Evolutionary conservation across 2,888 invertebrate species (phyloP).

Genomic region (Elysia crispata): DNA sequence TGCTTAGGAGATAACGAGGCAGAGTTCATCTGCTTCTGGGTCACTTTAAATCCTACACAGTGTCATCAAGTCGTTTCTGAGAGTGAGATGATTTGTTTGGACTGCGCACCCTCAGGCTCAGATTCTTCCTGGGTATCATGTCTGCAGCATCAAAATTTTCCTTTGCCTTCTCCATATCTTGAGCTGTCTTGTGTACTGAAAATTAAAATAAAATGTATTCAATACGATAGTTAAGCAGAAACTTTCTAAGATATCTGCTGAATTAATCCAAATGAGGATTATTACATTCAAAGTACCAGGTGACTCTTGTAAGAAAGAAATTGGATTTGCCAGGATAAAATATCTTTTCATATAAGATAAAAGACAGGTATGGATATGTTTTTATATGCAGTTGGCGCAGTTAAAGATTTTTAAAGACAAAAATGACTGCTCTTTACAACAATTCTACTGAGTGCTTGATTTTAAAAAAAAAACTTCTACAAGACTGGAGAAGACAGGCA

Average conservation of each 20-base stretch:
- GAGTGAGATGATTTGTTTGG: conserved; percentile 43
- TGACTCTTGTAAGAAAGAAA: background rate
- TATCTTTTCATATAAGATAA: too few species aligned
- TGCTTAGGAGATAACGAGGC: too few species aligned
- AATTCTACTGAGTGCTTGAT: too few species aligned
- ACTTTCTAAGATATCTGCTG: too few species aligned
- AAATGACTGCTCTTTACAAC: too few species aligned
- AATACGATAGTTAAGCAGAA: too few species aligned
- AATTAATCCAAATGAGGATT: background rate
- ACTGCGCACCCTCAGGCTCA: conserved; percentile 28
- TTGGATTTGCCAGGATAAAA: background rate
- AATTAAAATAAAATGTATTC: background rate
- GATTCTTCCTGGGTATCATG: conserved; percentile 34
- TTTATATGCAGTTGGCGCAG: too few species aligned
- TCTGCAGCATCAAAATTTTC: conserved; percentile 50
- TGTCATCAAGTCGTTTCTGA: conserved; percentile 24
- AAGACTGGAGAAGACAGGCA: too few species aligned
- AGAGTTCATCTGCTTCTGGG: background rate
- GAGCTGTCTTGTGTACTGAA: conserved; percentile 47
- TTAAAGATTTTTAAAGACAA: too few species aligned
- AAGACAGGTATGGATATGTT: too few species aligned
- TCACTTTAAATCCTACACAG: background rate
- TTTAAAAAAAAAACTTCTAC: too few species aligned
- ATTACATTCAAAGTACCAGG: background rate
- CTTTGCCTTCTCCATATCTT: conserved; percentile 49